These are phyloP conservation scores for Chromis chromis DNA, from an alignment of 2,797 vertebrate species.

Conservation along the genomic window DNA sequence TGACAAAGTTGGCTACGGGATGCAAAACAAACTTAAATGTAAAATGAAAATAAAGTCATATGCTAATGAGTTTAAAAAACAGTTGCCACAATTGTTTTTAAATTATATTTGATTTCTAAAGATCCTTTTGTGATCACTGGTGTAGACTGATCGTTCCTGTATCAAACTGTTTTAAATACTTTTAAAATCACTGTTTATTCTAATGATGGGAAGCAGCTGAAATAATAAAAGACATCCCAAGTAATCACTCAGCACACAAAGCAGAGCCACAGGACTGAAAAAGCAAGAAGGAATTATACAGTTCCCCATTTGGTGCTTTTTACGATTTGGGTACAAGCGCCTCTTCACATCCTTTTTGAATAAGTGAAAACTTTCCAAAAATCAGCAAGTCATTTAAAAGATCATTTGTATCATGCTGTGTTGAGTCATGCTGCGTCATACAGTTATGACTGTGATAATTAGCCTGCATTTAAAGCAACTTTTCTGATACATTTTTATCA, in stretches of 20 bases:
- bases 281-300: constrained; percentile 1
- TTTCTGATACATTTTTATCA: constrained; percentile 15
- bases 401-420: constrained; percentile 37
- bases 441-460: constrained; percentile 35
- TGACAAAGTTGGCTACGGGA: too few species aligned
- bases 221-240: constrained; percentile 1
- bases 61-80: too few species aligned
- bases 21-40: too few species aligned
- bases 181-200: constrained; percentile 20
- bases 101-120: neutral
- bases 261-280: neutral
- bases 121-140: neutral
- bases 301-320: neutral
- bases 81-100: too few species aligned
- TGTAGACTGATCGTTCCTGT: neutral
- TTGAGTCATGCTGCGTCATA: constrained; percentile 29
- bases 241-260: constrained; percentile 21
- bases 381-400: constrained; percentile 42
- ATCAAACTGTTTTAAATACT: neutral
- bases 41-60: too few species aligned
- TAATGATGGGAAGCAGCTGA: constrained; percentile 25
- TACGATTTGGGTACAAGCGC: neutral
- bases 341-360: constrained; percentile 10
- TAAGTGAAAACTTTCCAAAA: constrained; percentile 25
- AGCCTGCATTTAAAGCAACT: constrained; percentile 15